Percentiles rank a stretch among this genome's conserved stretches.
Evolutionary conservation across 1,140 invertebrate species (phyloP).

Genomic region (Eciton burchellii): DNA sequence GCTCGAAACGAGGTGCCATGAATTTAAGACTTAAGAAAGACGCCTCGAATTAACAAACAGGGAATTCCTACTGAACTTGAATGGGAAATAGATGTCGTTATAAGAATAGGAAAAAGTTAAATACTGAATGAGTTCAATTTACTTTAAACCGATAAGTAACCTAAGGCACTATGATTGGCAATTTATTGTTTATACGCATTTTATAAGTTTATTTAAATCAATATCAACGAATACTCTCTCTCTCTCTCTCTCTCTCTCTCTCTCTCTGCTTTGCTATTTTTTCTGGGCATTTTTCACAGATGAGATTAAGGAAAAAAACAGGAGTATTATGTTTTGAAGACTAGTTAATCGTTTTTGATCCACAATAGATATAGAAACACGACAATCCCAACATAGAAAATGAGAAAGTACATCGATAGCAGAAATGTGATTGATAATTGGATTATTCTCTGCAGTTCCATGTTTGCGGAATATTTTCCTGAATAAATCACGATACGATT

Average conservation of each 20-base stretch:
- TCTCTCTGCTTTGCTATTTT: neutral
- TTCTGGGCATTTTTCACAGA: neutral
- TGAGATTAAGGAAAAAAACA: neutral
- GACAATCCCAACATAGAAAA: constrained; percentile 77
- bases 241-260: neutral
- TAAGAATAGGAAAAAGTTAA: too few species aligned
- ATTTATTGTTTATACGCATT: neutral
- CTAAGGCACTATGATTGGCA: neutral
- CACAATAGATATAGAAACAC: constrained; percentile 79
- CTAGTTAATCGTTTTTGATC: constrained; percentile 17
- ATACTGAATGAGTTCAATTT: neutral
- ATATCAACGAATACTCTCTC: neutral
- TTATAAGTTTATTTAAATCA: neutral
- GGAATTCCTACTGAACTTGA: neutral
- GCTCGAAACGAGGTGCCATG: constrained; percentile 7
- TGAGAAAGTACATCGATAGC: constrained; percentile 81
- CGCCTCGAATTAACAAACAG: constrained; percentile 6
- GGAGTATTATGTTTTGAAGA: neutral
- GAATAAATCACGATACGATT: constrained; percentile 13
- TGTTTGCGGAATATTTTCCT: constrained; percentile 56
- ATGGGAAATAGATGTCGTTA: too few species aligned
- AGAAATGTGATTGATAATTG: constrained; percentile 78
- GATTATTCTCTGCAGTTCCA: constrained; percentile 77
- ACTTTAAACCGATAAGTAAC: neutral
- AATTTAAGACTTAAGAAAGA: constrained; percentile 1